Evolutionary conservation across 2,797 vertebrate genomes (phyloP).

Genomic region (Eutrigla gurnardus): DNA sequence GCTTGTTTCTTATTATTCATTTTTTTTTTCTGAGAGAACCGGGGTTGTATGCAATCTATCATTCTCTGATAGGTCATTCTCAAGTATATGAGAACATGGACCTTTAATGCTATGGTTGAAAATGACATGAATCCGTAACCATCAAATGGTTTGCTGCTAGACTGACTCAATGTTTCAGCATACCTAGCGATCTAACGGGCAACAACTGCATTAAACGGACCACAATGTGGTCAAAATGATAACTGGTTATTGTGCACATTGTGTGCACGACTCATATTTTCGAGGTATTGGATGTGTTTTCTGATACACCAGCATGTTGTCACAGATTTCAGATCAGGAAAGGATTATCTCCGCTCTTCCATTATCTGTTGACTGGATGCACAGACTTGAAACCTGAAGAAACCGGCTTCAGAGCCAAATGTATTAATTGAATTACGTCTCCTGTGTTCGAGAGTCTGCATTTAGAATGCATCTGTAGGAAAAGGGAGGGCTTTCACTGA

Average conservation of each 20-base stretch:
- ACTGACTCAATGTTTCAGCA: not conserved
- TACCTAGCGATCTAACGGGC: not conserved
- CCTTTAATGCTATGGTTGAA: slow-evolving; percentile 24
- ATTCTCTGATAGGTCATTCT: slow-evolving; percentile 44
- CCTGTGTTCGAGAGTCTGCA: slow-evolving; percentile 41
- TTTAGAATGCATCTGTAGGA: slow-evolving; percentile 54
- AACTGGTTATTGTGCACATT: not conserved
- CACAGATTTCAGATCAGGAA: not conserved
- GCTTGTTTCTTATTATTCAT: slow-evolving; percentile 30
- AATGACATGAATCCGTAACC: slow-evolving; percentile 34
- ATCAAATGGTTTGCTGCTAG: slow-evolving; percentile 29
- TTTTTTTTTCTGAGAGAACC: slow-evolving; percentile 12
- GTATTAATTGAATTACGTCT: slow-evolving; percentile 34
- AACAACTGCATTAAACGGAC: not conserved
- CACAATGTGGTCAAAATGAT: not conserved
- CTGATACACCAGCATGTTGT: slow-evolving; percentile 1
- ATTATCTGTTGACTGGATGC: not conserved
- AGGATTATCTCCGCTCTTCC: not conserved
- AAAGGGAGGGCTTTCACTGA: slow-evolving; percentile 30
- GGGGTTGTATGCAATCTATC: slow-evolving; percentile 19
- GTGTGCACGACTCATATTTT: slow-evolving; percentile 7
- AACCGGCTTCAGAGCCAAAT: slow-evolving; percentile 29
- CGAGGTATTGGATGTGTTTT: slow-evolving; percentile 3
- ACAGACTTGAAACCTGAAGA: slow-evolving; percentile 27
- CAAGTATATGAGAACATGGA: slow-evolving; percentile 15